Conservation (phyloP, 2,797 vertebrate genomes). For the Protosalanx chinensis region DNA sequence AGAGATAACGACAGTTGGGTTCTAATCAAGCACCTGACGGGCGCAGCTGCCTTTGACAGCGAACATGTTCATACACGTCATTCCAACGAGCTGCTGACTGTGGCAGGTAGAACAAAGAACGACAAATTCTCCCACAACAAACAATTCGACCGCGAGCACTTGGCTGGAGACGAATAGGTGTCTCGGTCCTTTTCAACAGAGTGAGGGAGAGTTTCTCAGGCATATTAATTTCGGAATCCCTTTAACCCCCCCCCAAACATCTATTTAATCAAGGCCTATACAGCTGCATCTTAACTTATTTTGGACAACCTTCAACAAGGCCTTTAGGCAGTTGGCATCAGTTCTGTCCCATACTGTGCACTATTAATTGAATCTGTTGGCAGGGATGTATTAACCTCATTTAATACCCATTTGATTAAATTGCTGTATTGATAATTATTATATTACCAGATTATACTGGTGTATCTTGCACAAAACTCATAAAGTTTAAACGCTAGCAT, state of each 20-base stretch:
- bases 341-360: background rate
- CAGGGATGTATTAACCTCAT: conserved; percentile 1
- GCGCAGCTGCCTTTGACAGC: conserved; percentile 58
- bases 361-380: conserved; percentile 1
- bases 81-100: conserved; percentile 60
- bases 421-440: no score
- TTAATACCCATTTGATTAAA: no score
- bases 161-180: background rate
- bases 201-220: no score
- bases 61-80: conserved; percentile 68
- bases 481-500: no score
- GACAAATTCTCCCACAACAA: conserved; percentile 9
- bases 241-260: background rate
- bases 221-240: no score
- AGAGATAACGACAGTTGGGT: conserved; percentile 15
- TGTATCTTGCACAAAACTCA: no score
- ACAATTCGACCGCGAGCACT: background rate
- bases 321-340: conserved; percentile 20
- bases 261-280: conserved; percentile 12
- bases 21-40: conserved; percentile 53
- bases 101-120: conserved; percentile 41
- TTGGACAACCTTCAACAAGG: conserved; percentile 2
- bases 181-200: no score
- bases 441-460: no score
- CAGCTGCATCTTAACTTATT: background rate